phyloP scores from a whole-genome alignment of 2,888 invertebrate genomes.

The Acronicta leporina region DNA sequence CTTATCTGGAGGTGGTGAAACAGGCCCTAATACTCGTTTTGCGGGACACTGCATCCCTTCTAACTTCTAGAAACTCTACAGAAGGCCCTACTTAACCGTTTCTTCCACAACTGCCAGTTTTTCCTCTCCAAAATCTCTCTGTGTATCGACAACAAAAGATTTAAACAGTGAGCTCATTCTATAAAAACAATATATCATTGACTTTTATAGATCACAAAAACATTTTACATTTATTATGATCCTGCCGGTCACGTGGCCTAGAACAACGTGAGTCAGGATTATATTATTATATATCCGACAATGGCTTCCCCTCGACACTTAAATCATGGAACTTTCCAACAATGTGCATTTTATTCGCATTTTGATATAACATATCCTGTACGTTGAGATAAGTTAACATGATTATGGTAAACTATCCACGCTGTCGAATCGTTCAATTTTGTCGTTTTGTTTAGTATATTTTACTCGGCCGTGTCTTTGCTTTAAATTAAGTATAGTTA shows the following conservation, averaged over 20 bases:
- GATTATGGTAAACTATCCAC: conserved; percentile 45
- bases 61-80: no score
- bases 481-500: not conserved
- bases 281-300: conserved; percentile 57
- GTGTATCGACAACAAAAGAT: not conserved
- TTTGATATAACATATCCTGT: conserved; percentile 58
- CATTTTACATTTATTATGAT: conserved; percentile 25
- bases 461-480: conserved; percentile 4
- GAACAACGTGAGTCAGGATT: conserved; percentile 66
- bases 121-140: not conserved
- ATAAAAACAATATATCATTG: conserved; percentile 38
- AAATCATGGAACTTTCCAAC: conserved; percentile 56
- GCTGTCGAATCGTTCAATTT: conserved; percentile 24
- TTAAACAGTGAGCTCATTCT: conserved; percentile 25
- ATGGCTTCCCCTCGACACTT: conserved; percentile 65
- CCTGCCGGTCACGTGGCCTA: conserved; percentile 59
- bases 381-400: conserved; percentile 44
- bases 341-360: conserved; percentile 55
- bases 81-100: no score
- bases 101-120: no score
- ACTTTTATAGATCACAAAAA: conserved; percentile 37
- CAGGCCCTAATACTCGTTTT: no score
- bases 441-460: conserved; percentile 8
- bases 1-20: no score
- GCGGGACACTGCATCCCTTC: no score